Conservation (phyloP, 2,113 vertebrate genomes). For the Sturnus vulgaris region DNA sequence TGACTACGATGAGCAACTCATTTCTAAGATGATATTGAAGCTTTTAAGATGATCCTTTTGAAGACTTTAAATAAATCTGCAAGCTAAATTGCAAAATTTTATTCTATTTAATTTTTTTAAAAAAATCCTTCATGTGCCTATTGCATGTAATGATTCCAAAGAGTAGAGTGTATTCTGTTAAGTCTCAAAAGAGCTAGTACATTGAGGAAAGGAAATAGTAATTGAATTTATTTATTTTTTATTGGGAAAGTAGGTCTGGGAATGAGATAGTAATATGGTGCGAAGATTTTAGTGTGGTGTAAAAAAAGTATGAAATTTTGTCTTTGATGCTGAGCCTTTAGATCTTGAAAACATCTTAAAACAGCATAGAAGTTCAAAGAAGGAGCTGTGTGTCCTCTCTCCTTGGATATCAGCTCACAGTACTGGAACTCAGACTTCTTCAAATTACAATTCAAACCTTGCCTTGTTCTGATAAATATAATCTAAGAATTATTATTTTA, state of each 20-base stretch:
- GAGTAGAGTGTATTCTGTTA: background rate
- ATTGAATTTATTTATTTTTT: slow-evolving; percentile 30
- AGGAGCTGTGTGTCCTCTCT: slow-evolving; percentile 1
- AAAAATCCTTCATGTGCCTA: background rate
- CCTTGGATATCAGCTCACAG: slow-evolving; percentile 5
- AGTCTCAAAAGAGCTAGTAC: background rate
- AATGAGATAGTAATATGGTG: background rate
- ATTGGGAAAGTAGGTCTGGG: slow-evolving; percentile 30
- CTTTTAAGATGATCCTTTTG: slow-evolving; percentile 25
- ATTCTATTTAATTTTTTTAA: background rate
- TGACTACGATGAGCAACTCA: background rate
- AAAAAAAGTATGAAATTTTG: slow-evolving; percentile 30
- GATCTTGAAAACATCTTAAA: slow-evolving; percentile 55
- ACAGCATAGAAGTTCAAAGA: slow-evolving; percentile 49
- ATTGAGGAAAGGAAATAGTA: slow-evolving; percentile 43
- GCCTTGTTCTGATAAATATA: slow-evolving; percentile 58
- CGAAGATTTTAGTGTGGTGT: slow-evolving; percentile 24
- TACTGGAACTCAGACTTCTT: background rate
- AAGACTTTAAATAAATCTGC: slow-evolving; percentile 17
- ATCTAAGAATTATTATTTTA: slow-evolving; percentile 54
- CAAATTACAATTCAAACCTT: slow-evolving; percentile 32
- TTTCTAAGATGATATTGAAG: background rate
- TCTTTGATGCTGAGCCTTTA: slow-evolving; percentile 52
- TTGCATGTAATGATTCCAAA: slow-evolving; percentile 15
- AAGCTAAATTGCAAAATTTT: background rate